Percentiles rank a stretch among this genome's conserved stretches.
phyloP scores from a whole-genome alignment of 2,797 vertebrate species.

The Nannoperca australis region DNA sequence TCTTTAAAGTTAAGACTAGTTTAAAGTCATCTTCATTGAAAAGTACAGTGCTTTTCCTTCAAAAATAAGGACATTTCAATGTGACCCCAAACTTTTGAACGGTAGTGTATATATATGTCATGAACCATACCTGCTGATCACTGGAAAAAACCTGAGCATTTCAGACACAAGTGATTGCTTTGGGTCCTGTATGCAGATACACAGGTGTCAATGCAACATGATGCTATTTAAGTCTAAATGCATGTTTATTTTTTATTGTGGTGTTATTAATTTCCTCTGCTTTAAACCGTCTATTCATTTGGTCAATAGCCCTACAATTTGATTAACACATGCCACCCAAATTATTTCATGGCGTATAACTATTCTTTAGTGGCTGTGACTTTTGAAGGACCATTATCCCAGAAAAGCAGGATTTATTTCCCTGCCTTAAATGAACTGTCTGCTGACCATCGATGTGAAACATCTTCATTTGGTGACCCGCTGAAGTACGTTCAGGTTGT shows the following conservation, averaged over 20 bases:
- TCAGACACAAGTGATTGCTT: conserved; percentile 23
- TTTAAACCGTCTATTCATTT: conserved; percentile 64
- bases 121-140: conserved; percentile 9
- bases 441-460: conserved; percentile 34
- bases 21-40: no score
- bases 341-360: conserved; percentile 57
- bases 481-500: conserved; percentile 27
- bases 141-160: background rate
- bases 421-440: conserved; percentile 51
- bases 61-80: no score
- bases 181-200: background rate
- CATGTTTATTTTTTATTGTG: conserved; percentile 25
- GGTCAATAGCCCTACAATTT: conserved; percentile 65
- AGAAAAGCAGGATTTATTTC: conserved; percentile 55
- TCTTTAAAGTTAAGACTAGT: no score
- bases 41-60: no score
- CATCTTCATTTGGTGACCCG: conserved; percentile 20
- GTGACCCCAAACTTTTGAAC: no score
- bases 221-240: conserved; percentile 53
- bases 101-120: background rate
- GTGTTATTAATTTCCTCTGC: conserved; percentile 53
- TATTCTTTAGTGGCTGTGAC: conserved; percentile 60
- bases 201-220: conserved; percentile 43
- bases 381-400: conserved; percentile 61
- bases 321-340: conserved; percentile 70